These are phyloP conservation scores for Callipepla californica DNA, from an alignment of 2,113 vertebrate species.

Conservation along the genomic window DNA sequence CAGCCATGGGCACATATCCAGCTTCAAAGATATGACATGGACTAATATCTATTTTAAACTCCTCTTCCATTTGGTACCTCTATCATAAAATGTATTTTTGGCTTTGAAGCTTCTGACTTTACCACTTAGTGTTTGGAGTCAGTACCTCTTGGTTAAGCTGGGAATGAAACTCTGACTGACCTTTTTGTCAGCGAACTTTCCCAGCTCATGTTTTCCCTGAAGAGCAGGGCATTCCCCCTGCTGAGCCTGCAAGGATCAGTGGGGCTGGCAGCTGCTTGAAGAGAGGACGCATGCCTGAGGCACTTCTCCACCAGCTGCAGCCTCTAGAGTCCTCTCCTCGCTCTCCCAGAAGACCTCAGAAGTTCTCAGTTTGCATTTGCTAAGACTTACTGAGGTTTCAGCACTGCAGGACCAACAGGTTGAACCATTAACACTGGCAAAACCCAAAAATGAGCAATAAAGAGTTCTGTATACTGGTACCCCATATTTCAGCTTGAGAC, in stretches of 20 bases:
- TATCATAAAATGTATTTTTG: background rate
- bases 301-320: background rate
- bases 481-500: background rate
- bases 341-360: background rate
- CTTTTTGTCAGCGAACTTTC: background rate
- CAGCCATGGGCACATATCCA: background rate
- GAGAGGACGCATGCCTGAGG: background rate
- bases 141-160: background rate
- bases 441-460: background rate
- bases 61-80: background rate
- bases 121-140: background rate
- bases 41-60: constrained; percentile 35
- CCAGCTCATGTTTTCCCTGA: background rate
- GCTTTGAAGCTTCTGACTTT: background rate
- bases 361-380: background rate
- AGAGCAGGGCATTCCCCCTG: background rate
- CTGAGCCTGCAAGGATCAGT: background rate
- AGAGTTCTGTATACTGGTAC: background rate
- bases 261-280: background rate
- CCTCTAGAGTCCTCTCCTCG: background rate
- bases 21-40: background rate
- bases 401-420: background rate
- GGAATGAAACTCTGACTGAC: background rate
- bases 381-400: background rate
- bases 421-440: accelerated